These are phyloP conservation scores for Cyphomyrmex costatus DNA, from an alignment of 1,140 invertebrate genomes.

Conservation along the genomic window DNA sequence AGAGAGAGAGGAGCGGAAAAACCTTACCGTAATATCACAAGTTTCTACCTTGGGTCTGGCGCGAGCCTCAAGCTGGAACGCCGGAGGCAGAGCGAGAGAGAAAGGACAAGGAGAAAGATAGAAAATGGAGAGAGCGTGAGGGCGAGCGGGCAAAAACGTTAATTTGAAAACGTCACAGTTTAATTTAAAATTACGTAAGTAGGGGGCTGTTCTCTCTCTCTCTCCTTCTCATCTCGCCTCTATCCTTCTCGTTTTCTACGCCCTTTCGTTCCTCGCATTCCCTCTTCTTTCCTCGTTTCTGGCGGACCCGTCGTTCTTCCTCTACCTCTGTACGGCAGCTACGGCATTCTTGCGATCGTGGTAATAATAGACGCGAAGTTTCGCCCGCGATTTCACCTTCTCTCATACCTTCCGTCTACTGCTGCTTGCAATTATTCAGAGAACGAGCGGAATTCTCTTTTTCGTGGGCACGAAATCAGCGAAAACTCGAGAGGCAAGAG, in stretches of 20 bases:
- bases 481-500: constrained; percentile 47
- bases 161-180: constrained; percentile 87
- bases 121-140: constrained; percentile 48
- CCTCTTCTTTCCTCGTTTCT: constrained; percentile 56
- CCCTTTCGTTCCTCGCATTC: constrained; percentile 50
- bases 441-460: constrained; percentile 72
- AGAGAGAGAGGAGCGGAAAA: constrained; percentile 76
- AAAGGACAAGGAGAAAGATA: constrained; percentile 60
- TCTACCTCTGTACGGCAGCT: constrained; percentile 44
- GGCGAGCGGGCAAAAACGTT: constrained; percentile 84
- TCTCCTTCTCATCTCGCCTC: constrained; percentile 44
- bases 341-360: constrained; percentile 73
- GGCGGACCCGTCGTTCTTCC: constrained; percentile 42
- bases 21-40: constrained; percentile 84
- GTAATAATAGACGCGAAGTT: constrained; percentile 79
- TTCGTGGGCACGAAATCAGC: constrained; percentile 51
- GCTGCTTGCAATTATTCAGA: constrained; percentile 75
- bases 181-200: constrained; percentile 86
- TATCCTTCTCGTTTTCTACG: constrained; percentile 61
- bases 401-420: constrained; percentile 55
- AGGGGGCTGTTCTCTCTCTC: constrained; percentile 67
- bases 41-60: constrained; percentile 81
- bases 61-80: constrained; percentile 75
- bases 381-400: constrained; percentile 69
- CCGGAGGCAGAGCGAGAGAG: constrained; percentile 71